These are phyloP conservation scores for Origma solitaria DNA, from an alignment of 2,113 vertebrate species.

Conservation along the genomic window DNA sequence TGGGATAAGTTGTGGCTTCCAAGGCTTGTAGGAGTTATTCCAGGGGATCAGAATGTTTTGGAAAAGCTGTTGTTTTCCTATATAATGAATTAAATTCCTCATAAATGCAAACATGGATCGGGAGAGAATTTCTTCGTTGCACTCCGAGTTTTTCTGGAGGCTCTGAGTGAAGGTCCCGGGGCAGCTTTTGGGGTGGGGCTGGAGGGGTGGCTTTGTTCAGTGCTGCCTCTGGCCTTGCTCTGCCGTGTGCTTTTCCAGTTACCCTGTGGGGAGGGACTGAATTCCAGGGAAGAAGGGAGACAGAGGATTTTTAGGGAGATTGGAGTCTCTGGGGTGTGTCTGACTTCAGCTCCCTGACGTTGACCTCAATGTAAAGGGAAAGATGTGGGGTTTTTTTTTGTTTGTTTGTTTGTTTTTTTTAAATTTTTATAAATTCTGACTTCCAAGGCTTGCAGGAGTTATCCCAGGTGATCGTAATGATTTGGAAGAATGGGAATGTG, in stretches of 20 bases:
- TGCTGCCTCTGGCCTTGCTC: not conserved
- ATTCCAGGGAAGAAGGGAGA: not conserved
- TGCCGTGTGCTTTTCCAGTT: not conserved
- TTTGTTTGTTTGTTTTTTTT: too few species aligned
- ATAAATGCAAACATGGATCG: fast-evolving
- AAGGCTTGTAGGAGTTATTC: too few species aligned
- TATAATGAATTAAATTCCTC: too few species aligned
- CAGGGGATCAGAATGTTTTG: not conserved
- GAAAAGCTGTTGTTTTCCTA: not conserved
- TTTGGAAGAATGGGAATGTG: not conserved
- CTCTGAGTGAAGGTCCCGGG: not conserved
- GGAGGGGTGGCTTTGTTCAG: not conserved
- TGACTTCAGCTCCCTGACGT: not conserved
- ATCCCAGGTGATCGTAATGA: too few species aligned
- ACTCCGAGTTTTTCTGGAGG: not conserved
- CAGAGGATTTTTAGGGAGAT: not conserved
- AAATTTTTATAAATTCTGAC: not conserved
- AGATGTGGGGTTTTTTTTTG: not conserved
- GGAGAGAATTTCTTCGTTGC: not conserved
- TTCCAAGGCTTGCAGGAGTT: not conserved
- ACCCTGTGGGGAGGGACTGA: fast-evolving
- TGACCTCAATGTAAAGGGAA: not conserved
- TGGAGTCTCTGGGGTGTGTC: not conserved
- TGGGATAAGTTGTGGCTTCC: not conserved
- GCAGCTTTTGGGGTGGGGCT: not conserved